Base-by-base conservation (phyloP, 2,888 invertebrate species). In the Drosophila paranaensis region DNA sequence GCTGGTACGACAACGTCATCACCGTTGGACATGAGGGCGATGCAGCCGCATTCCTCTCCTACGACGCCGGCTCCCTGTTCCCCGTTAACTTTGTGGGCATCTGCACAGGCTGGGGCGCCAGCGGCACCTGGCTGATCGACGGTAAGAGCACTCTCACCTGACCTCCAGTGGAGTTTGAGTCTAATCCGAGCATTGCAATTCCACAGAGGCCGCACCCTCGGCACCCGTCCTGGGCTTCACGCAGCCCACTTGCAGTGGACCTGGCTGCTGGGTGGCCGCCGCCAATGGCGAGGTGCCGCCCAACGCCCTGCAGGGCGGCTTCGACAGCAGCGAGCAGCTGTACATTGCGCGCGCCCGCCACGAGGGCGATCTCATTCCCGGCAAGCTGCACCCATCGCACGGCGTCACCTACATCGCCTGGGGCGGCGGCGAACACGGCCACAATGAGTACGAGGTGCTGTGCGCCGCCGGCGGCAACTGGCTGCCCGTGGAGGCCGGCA, bases 91-190 rank as follows among this genome's bases (percentile, higher is more conserved):
- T 95, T 92, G 95, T 96, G 50, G 97, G 97, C 50, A 95, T 97
- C 37, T 96, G 97, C 93, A 97, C 97, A 51, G 97, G 97, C 55
- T 97, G 97, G 96, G 97, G 97, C 20, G 96, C 97, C 13, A 93
- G 93, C 60, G 97, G 97, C 40, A 94, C 95, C 46, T 97, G 97
- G 97, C 94, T 96, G 76, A 94, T 97, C 83, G 96, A 97, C 94
- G 96, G 96, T 96, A 93, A 86, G 88, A 1, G 6, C 10, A 1
- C 10, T n/a, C 10, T n/a, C 5, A 30, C 5, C n/a, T 1, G 6
- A 13, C 13, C 4, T 8, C 6, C 11, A 16, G 3, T 33, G 10
- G n/a, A 4, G n/a, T n/a, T 43, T n/a, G 2, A 30, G 4, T 27
- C 10, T 5, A 30, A 46, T 30, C 10, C 3, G 2, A n/a, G 9